phyloP scores from a whole-genome alignment of 1,140 invertebrate species.

The Cepaea nemoralis region DNA sequence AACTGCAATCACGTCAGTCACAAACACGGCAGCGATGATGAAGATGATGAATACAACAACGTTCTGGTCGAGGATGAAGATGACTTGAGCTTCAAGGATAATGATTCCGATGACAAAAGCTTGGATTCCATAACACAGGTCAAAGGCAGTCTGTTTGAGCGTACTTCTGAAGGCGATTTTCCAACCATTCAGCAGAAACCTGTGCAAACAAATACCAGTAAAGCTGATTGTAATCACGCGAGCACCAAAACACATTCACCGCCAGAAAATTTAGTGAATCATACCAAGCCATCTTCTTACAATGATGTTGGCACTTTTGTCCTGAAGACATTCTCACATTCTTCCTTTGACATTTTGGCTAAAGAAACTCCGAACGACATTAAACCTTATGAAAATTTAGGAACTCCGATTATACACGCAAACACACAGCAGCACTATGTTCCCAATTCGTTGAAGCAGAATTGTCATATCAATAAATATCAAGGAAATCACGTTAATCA shows the following conservation, averaged over 20 bases:
- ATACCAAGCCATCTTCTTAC: conserved; percentile 2
- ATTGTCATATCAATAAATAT: background rate
- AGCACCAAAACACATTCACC: background rate
- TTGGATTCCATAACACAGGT: conserved; percentile 27
- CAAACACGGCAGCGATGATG: conserved; percentile 18
- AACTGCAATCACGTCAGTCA: background rate
- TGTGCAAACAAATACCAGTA: too few relatives aligned
- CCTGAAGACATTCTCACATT: background rate
- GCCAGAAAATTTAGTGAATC: background rate
- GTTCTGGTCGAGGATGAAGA: conserved; percentile 37
- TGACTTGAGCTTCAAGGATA: conserved; percentile 31
- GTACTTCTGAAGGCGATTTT: background rate
- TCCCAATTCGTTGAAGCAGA: background rate
- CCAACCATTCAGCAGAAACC: background rate
- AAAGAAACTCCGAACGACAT: background rate
- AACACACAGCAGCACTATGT: background rate
- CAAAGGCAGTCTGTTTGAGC: background rate
- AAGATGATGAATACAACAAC: conserved; percentile 36
- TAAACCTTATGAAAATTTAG: conserved; percentile 7
- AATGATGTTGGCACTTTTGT: background rate
- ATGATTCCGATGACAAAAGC: conserved; percentile 15
- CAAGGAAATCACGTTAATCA: background rate
- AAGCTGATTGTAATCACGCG: background rate
- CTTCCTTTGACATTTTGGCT: background rate
- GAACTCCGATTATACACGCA: conserved; percentile 12